Evolutionary conservation across 2,113 vertebrate species (phyloP).

Genomic region (Dissostichus mawsoni): DNA sequence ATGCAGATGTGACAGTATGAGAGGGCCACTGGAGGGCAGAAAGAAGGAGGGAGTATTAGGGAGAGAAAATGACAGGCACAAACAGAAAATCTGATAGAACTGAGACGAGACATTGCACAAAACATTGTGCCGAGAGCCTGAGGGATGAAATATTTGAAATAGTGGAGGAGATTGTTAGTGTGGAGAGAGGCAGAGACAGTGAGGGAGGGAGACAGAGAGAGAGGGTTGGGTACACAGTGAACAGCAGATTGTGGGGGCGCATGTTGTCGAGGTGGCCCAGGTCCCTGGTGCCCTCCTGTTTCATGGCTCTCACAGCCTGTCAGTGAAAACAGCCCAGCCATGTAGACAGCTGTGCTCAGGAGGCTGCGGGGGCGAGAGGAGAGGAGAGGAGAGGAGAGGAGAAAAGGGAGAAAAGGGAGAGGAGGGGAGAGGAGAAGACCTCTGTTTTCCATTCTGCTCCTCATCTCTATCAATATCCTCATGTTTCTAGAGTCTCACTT

Average conservation of each 20-base stretch:
- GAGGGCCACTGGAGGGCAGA: slow-evolving; percentile 70
- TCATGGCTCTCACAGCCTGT: slow-evolving; percentile 79
- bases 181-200: slow-evolving; percentile 12
- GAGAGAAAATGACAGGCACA: slow-evolving; percentile 69
- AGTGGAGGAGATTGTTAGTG: slow-evolving; percentile 69
- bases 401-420: slow-evolving; percentile 28
- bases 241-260: slow-evolving; percentile 78
- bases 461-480: slow-evolving; percentile 62
- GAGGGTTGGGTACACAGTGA: slow-evolving; percentile 60
- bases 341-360: slow-evolving; percentile 80
- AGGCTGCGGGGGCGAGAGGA: slow-evolving; percentile 79
- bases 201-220: background rate
- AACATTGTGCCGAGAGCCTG: slow-evolving; percentile 45
- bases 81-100: slow-evolving; percentile 70
- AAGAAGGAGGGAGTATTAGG: slow-evolving; percentile 57
- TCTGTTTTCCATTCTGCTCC: slow-evolving; percentile 66
- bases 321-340: slow-evolving; percentile 80
- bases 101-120: slow-evolving; percentile 38
- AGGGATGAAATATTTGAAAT: slow-evolving; percentile 73
- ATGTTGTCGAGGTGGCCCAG: slow-evolving; percentile 77
- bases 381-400: slow-evolving; percentile 18
- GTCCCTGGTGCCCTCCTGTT: slow-evolving; percentile 81
- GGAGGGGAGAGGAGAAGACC: slow-evolving; percentile 42
- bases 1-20: slow-evolving; percentile 68
- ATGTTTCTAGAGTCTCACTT: slow-evolving; percentile 9